Conservation (phyloP, 2,797 vertebrate genomes). For the Sylvilagus floridanus region DNA sequence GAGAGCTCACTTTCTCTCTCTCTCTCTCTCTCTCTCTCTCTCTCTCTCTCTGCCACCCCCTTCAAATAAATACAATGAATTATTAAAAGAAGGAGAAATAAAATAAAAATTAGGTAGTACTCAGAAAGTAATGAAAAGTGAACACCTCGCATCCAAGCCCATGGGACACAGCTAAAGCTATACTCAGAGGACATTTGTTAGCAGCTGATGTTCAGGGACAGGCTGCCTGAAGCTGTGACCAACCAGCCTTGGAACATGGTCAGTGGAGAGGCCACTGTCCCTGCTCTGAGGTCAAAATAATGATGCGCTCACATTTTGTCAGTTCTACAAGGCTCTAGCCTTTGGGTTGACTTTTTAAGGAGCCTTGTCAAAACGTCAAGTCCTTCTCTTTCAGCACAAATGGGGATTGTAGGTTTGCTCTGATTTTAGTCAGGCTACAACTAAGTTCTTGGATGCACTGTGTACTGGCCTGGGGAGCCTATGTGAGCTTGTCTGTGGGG, state of each 20-base stretch:
- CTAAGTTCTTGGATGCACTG: neutral
- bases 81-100: neutral
- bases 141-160: neutral
- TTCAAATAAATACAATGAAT: too few species aligned
- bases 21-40: too few species aligned
- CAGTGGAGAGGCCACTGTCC: neutral
- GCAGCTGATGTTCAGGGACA: neutral
- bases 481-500: neutral
- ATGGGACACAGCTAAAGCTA: constrained; percentile 56
- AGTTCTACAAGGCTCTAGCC: neutral
- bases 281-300: neutral
- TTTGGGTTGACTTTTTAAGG: neutral
- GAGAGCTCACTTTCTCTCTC: too few species aligned
- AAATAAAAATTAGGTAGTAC: neutral
- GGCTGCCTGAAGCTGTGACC: neutral
- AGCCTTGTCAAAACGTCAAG: neutral
- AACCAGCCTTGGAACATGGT: neutral
- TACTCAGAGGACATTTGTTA: constrained; percentile 56
- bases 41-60: too few species aligned
- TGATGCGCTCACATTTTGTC: neutral
- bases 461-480: too few species aligned
- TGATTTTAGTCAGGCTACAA: neutral
- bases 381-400: neutral
- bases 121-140: constrained; percentile 31
- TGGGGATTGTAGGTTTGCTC: neutral